Conservation (phyloP, 2,888 invertebrate species). For the Limnephilus marmoratus region DNA sequence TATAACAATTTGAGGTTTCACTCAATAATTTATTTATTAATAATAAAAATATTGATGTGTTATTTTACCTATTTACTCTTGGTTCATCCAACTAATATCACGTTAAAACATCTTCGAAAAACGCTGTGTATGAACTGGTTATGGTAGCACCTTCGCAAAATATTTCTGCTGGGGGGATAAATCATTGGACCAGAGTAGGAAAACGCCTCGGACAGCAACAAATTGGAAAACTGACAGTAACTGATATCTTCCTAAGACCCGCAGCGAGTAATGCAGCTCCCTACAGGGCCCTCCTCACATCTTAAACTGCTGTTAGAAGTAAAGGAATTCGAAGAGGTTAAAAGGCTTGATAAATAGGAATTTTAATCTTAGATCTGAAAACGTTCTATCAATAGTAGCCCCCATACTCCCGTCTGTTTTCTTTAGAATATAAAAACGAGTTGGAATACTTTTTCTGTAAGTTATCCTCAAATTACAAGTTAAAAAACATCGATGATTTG, state of each 20-base stretch:
- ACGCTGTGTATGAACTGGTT: background rate
- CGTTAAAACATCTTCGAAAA: background rate
- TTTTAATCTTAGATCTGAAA: background rate
- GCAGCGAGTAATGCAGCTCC: background rate
- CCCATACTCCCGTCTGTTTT: background rate
- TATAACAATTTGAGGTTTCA: no score
- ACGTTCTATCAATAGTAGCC: background rate
- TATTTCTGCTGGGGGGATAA: conserved; percentile 5
- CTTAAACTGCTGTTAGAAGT: background rate
- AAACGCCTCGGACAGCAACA: conserved; percentile 30
- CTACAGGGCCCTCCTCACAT: background rate
- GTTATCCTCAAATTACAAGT: background rate
- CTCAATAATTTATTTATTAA: no score
- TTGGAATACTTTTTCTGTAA: background rate
- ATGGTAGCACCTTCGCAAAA: background rate
- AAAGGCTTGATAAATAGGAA: background rate
- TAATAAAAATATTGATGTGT: no score
- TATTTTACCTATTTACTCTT: no score
- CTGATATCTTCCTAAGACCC: conserved; percentile 31
- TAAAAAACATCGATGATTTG: background rate
- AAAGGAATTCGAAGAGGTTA: background rate
- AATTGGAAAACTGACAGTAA: conserved; percentile 46
- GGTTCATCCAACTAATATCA: no score
- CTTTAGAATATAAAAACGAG: background rate
- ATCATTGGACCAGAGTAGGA: background rate